These are phyloP conservation scores for Furcula furcula DNA, from an alignment of 2,888 invertebrate species.

Conservation along the genomic window DNA sequence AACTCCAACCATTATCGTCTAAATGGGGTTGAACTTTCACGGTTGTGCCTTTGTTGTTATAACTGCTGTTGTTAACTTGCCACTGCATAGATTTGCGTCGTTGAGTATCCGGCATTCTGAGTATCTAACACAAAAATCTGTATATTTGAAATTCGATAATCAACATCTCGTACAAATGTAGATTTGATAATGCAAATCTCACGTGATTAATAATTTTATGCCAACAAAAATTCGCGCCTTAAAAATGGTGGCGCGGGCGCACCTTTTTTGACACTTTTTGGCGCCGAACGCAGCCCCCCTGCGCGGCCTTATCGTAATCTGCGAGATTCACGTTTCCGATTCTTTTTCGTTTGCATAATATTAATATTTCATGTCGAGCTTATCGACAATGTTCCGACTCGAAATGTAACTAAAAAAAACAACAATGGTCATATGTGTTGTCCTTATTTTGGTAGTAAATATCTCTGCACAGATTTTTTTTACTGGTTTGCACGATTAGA, in stretches of 20 bases:
- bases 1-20: too few species aligned
- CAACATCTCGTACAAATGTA: neutral
- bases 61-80: too few species aligned
- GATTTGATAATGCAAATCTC: constrained; percentile 39
- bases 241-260: constrained; percentile 23
- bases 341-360: constrained; percentile 40
- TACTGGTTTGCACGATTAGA: too few species aligned
- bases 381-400: constrained; percentile 31
- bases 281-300: constrained; percentile 47
- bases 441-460: too few species aligned
- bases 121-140: too few species aligned
- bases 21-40: too few species aligned
- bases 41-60: too few species aligned
- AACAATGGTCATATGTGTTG: constrained; percentile 17
- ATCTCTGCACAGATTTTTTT: too few species aligned
- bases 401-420: constrained; percentile 27
- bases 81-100: too few species aligned
- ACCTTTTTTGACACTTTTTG: constrained; percentile 58
- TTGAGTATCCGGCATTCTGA: too few species aligned
- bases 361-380: constrained; percentile 37
- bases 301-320: constrained; percentile 53
- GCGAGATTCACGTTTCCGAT: constrained; percentile 41
- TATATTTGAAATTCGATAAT: too few species aligned
- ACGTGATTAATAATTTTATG: constrained; percentile 39
- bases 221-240: constrained; percentile 36